A percentile compares a stretch with the other conserved stretches of the same genome.
Evolutionary conservation across 2,888 invertebrate species (phyloP).

Genomic region (Mechanitis messenoides): DNA sequence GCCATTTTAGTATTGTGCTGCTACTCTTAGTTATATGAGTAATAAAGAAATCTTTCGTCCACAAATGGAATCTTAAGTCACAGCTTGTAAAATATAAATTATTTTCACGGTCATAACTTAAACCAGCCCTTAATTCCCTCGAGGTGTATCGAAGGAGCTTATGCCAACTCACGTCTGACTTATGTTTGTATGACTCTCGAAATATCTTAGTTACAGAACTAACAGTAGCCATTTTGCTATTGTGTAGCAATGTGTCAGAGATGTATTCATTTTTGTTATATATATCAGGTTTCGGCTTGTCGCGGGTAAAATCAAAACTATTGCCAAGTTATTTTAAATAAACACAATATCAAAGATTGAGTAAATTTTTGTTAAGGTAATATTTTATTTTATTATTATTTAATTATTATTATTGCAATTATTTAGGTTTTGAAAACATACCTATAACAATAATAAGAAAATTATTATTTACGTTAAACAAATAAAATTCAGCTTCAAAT

Average conservation of each 20-base stretch:
- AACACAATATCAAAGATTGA: neutral
- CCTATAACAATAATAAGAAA: too few species aligned
- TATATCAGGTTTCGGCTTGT: conserved; percentile 22
- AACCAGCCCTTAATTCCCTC: conserved; percentile 44
- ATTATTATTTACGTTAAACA: too few species aligned
- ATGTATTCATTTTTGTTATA: conserved; percentile 22
- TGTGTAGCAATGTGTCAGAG: conserved; percentile 30
- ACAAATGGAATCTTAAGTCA: too few species aligned
- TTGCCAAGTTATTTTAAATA: conserved; percentile 26
- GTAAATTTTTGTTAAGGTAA: neutral
- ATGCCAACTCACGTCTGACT: conserved; percentile 47
- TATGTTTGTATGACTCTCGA: conserved; percentile 54
- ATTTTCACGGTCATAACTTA: conserved; percentile 27
- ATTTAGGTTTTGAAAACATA: too few species aligned
- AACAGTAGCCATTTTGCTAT: conserved; percentile 36
- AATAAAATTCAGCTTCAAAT: too few species aligned
- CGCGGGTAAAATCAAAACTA: conserved; percentile 24
- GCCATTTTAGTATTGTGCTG: too few species aligned
- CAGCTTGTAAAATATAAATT: too few species aligned
- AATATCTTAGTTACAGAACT: conserved; percentile 50
- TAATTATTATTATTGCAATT: too few species aligned
- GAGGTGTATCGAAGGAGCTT: conserved; percentile 49
- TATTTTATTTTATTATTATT: neutral
- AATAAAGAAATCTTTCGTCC: too few species aligned
- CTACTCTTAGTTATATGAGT: too few species aligned